Conservation (phyloP, 2,797 vertebrate genomes). For the Alexandromys oeconomus region DNA sequence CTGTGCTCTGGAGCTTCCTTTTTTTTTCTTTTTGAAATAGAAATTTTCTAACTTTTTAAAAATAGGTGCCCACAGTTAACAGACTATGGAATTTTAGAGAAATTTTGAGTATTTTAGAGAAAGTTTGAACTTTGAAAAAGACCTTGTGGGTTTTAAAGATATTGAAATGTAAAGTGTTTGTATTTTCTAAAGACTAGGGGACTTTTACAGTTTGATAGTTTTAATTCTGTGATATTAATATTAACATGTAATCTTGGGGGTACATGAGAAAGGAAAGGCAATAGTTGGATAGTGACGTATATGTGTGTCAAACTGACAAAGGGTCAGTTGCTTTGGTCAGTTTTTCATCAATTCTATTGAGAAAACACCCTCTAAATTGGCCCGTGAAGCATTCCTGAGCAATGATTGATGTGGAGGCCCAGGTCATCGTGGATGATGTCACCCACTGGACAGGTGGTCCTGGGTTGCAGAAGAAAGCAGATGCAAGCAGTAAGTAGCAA, state of each 20-base stretch:
- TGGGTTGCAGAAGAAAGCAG: not conserved
- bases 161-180: not conserved
- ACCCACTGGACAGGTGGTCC: not conserved
- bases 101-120: not conserved
- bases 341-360: not conserved
- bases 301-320: not conserved
- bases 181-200: not conserved
- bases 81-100: not conserved
- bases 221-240: not conserved
- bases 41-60: not conserved
- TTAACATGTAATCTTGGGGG: not conserved
- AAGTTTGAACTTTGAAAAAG: not conserved
- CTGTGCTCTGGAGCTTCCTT: not conserved
- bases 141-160: not conserved
- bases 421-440: not conserved
- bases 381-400: not conserved
- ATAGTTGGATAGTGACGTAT: not conserved
- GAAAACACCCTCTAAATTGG: not conserved
- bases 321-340: not conserved
- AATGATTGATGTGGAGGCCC: not conserved
- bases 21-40: not conserved
- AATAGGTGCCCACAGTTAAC: not conserved
- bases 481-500: not conserved
- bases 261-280: not conserved
- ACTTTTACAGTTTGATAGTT: not conserved